Conservation (phyloP, 2,797 vertebrate species). For the Helarctos malayanus region DNA sequence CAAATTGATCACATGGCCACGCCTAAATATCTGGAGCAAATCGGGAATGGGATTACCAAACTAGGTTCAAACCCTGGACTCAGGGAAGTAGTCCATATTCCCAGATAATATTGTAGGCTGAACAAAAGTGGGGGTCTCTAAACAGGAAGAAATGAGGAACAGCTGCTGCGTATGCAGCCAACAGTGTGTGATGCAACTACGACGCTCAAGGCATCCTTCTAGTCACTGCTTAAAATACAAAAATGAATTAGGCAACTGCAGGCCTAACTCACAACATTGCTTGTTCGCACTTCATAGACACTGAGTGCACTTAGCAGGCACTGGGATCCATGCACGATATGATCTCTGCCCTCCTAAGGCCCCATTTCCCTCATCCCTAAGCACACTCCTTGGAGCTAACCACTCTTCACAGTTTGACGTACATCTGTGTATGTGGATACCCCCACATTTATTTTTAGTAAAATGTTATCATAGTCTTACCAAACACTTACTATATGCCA, state of each 20-base stretch:
- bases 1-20: background rate
- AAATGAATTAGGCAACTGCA: background rate
- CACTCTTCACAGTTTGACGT: background rate
- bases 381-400: background rate
- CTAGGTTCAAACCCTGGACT: background rate
- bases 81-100: background rate
- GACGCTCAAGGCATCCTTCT: background rate
- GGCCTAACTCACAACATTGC: background rate
- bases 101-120: background rate
- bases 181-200: background rate
- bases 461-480: conserved; percentile 10
- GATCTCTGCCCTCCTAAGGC: background rate
- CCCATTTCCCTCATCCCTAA: background rate
- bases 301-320: background rate
- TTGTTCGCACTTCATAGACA: background rate
- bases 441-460: background rate
- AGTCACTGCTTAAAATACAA: background rate
- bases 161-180: background rate
- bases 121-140: background rate
- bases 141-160: background rate
- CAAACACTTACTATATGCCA: background rate
- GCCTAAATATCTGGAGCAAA: background rate
- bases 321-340: background rate
- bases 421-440: background rate
- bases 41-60: background rate